These are phyloP conservation scores for Oreohelix idahoensis DNA, from an alignment of 1,140 invertebrate genomes.

Conservation along the genomic window DNA sequence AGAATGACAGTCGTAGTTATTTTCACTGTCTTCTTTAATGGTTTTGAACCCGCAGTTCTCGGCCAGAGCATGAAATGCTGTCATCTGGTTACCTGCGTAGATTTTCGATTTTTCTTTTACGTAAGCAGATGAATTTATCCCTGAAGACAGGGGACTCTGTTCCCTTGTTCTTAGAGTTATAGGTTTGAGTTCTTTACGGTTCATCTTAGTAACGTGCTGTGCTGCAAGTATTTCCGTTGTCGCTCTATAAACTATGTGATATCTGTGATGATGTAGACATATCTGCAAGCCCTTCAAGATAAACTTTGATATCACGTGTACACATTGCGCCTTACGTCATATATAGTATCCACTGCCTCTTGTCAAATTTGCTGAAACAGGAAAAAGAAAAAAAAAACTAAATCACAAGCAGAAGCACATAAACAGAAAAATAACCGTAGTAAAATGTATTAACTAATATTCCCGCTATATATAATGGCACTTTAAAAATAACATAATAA, in stretches of 20 bases:
- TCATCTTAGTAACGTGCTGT: not conserved
- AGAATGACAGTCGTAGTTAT: not conserved
- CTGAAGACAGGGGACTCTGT: not conserved
- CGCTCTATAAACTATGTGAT: not conserved
- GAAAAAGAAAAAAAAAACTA: not conserved
- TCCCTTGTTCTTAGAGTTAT: not conserved
- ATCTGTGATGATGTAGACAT: not conserved
- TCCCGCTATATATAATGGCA: too few relatives aligned
- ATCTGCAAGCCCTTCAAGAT: not conserved
- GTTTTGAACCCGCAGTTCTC: conserved; percentile 27
- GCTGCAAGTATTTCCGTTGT: not conserved
- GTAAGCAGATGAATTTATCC: not conserved
- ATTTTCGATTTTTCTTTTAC: not conserved
- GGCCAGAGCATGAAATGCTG: conserved; percentile 1
- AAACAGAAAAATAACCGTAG: too few relatives aligned
- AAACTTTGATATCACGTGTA: not conserved
- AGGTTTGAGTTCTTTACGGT: not conserved
- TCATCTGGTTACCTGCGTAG: not conserved
- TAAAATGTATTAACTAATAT: too few relatives aligned
- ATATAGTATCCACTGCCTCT: not conserved
- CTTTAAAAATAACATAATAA: too few relatives aligned
- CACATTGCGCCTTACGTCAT: not conserved
- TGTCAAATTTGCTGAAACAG: not conserved
- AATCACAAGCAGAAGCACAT: not conserved
- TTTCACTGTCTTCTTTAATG: not conserved